These are phyloP conservation scores for Nothocercus julius DNA, from an alignment of 2,113 vertebrate genomes.

Conservation along the genomic window DNA sequence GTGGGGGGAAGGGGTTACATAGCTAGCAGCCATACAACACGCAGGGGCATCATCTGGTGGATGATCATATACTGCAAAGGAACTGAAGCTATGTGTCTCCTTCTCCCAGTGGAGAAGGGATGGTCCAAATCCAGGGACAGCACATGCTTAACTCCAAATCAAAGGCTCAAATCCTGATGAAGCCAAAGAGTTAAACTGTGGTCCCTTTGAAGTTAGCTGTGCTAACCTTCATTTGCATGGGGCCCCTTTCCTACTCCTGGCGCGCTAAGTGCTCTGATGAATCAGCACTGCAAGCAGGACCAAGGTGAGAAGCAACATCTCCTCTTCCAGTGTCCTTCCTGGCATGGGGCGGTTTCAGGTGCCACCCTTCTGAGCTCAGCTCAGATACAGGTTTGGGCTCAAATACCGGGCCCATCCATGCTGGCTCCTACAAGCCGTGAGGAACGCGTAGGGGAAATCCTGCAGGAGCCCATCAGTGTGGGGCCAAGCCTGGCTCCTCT, in stretches of 20 bases:
- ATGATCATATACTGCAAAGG: not conserved
- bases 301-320: constrained; percentile 1
- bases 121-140: not conserved
- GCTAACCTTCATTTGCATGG: not conserved
- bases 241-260: not conserved
- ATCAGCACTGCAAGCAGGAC: not conserved
- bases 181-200: constrained; percentile 9
- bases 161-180: not conserved
- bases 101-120: not conserved
- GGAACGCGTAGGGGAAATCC: not conserved
- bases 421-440: not conserved
- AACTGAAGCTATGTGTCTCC: not conserved
- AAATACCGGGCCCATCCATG: not conserved
- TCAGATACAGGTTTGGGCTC: too few species aligned
- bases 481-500: not conserved
- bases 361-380: not conserved
- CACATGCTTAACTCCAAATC: not conserved
- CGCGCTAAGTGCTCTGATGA: not conserved
- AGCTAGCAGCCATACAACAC: not conserved
- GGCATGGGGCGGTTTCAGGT: not conserved
- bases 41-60: not conserved
- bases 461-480: rapidly evolving
- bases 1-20: not conserved
- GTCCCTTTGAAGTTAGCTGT: constrained; percentile 2
- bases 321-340: not conserved